Percentiles rank a stretch among this genome's conserved stretches.
These are phyloP conservation scores for Pseudopleuronectes americanus DNA, from an alignment of 2,797 vertebrate species.

Conservation along the genomic window DNA sequence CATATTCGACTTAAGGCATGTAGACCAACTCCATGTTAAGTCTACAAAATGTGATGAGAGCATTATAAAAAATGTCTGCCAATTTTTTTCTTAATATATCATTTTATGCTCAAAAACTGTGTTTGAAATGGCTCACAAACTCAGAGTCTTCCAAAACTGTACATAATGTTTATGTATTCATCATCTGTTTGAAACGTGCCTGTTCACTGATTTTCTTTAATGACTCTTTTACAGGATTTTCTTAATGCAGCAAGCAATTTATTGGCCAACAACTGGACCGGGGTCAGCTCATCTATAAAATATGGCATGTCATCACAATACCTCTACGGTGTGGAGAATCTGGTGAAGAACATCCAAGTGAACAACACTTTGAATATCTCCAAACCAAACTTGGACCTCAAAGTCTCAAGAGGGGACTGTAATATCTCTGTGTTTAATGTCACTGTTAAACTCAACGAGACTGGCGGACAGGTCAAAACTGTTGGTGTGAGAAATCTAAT, in stretches of 20 bases:
- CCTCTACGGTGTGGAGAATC: slow-evolving; percentile 75
- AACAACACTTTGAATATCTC: slow-evolving; percentile 27
- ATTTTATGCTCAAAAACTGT: too few species aligned
- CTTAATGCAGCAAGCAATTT: slow-evolving; percentile 77
- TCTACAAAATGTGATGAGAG: neutral
- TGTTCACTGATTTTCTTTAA: too few species aligned
- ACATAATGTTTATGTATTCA: too few species aligned
- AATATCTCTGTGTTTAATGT: slow-evolving; percentile 55
- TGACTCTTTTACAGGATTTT: slow-evolving; percentile 72
- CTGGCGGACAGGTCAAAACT: slow-evolving; percentile 63
- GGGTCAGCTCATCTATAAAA: neutral
- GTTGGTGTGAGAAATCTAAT: slow-evolving; percentile 76
- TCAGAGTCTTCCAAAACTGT: too few species aligned
- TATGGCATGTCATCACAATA: slow-evolving; percentile 59
- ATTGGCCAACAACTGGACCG: slow-evolving; percentile 63
- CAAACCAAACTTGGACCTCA: slow-evolving; percentile 72
- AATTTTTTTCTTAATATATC: too few species aligned
- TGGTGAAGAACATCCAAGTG: slow-evolving; percentile 73
- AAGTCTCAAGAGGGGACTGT: slow-evolving; percentile 49
- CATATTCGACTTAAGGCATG: too few species aligned
- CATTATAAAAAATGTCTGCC: neutral
- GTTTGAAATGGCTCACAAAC: neutral
- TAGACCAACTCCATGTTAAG: too few species aligned
- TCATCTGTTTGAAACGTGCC: too few species aligned
- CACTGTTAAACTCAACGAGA: slow-evolving; percentile 49